Conservation (phyloP, 1,140 invertebrate species). For the Drosophila nasuta region DNA sequence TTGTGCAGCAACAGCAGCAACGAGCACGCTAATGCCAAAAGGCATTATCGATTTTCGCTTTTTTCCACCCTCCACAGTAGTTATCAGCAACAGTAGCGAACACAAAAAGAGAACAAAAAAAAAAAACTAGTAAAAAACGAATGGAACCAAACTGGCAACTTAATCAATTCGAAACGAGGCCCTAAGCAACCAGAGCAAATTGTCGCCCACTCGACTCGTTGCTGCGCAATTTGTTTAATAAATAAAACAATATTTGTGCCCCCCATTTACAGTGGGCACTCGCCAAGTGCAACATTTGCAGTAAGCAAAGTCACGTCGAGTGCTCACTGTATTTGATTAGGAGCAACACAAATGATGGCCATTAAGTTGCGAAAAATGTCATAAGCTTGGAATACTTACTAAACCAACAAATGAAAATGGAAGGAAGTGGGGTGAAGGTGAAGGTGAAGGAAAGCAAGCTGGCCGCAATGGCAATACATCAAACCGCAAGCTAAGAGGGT, state of each 20-base stretch:
- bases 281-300: not conserved
- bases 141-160: slow-evolving; percentile 44
- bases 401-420: slow-evolving; percentile 10
- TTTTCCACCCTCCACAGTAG: slow-evolving; percentile 21
- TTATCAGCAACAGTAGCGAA: slow-evolving; percentile 12
- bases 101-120: not conserved
- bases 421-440: not conserved
- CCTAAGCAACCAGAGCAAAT: slow-evolving; percentile 53
- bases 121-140: not conserved
- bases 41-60: slow-evolving; percentile 75
- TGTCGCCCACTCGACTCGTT: slow-evolving; percentile 50
- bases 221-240: slow-evolving; percentile 63
- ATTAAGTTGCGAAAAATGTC: slow-evolving; percentile 49
- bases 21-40: slow-evolving; percentile 46
- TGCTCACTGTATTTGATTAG: slow-evolving; percentile 42
- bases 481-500: slow-evolving; percentile 30
- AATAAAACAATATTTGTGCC: slow-evolving; percentile 41
- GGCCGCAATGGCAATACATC: slow-evolving; percentile 28
- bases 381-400: slow-evolving; percentile 18
- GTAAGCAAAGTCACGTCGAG: not conserved
- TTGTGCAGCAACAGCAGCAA: slow-evolving; percentile 14
- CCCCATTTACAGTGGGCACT: slow-evolving; percentile 29
- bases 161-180: slow-evolving; percentile 64
- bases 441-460: not conserved
- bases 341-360: slow-evolving; percentile 34